Evolutionary conservation across 2,888 invertebrate genomes (phyloP), one percentile per base, ranked within the genome.

Genomic region (Diarsia brunnea): DNA sequence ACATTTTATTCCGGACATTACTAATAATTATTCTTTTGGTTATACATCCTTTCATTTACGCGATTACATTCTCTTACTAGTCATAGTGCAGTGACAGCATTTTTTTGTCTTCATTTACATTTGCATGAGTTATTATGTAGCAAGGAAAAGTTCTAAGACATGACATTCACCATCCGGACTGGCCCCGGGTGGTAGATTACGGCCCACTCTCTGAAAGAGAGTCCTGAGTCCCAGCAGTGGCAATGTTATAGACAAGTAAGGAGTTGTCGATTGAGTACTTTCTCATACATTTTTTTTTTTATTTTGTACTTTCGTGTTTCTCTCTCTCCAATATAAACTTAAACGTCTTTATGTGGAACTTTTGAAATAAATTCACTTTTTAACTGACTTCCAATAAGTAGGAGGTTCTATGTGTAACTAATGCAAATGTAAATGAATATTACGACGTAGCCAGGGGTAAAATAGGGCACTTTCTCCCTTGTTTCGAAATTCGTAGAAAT

Each of bases 31-130:
- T 38, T 51, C 0, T 51, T 49, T 31, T 49, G 16, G 4, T 70
- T 66, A 53, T 49, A 83, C 67, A 71, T 69, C n/a, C 73, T 79
- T 55, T 24, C 68, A 75, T 47, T 65, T 66, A 49, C 51, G 21
- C 66, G 65, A 75, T 45, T 24, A 27, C 21, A 68, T 60, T 58
- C 53, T 79, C 63, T 66, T 72, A 51, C 43, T 31, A 45, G 7
- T 5, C 12, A 31, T 16, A 53, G 38, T 51, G 64, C 63, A 21
- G 3, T 51, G 55, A 24, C 16, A 78, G 31, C 63, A 31, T 49
- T 49, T 45, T 11, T 51, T 43, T n/a, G 63, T 14, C 63, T 43
- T 63, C n/a, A 63, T 43, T 63, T 43, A 43, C 63, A 43, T 63
- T 63, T 63, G 58, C 27, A 12, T 58, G 0, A 16, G 27, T 55